Evolutionary conservation across 2,888 invertebrate species (phyloP), one percentile per base, ranked within the genome.

Genomic region (Lottia scabra): DNA sequence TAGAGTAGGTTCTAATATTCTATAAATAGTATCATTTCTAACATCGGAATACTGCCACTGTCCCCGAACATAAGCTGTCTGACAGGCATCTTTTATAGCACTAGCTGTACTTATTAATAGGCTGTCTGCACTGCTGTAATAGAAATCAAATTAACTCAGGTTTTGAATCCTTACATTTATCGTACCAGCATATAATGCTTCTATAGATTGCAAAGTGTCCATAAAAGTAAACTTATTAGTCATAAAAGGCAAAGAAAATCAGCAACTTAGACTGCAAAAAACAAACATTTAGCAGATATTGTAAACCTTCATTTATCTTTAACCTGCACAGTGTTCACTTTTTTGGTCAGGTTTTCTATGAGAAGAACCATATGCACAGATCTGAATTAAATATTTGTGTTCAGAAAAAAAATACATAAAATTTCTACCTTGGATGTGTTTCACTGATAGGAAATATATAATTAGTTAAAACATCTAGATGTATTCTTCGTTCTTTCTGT

Each of bases 1-100:
- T 78, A 96, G 89, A 82, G 94, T 94, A 0, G 97, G 95, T n/a
- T 94, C 94, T 48, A 95, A 94, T 77, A 97, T 94, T 65, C 92
- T 91, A 89, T 94, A 94, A 81, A 94, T 93, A 78, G 93, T 90
- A 88, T 95, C 94, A 75, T 93, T 92, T 65, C 92, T 92, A 81
- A 92, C 92, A 84, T 93, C 94, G 3, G 88, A 85, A 90, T 91
- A 89, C 85, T 95, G 92, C 95, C 96, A 95, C 81, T 93, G 93
- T 84, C 95, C 94, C 88, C 94, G 91, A 86, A 96, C 93, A 89
- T 95, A 93, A 76, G 95, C 92, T 2, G 88, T 94, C 90, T 95
- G 93, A 66, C 93, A 93, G 44, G 95, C 94, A 87, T 95, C 94
- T 13, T 94, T 93, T 89, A 93, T 84, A 0, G 92, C 92, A 67